These are phyloP conservation scores for Diplogasteroides magnus DNA, from an alignment of 1,140 invertebrate genomes.

Conservation along the genomic window DNA sequence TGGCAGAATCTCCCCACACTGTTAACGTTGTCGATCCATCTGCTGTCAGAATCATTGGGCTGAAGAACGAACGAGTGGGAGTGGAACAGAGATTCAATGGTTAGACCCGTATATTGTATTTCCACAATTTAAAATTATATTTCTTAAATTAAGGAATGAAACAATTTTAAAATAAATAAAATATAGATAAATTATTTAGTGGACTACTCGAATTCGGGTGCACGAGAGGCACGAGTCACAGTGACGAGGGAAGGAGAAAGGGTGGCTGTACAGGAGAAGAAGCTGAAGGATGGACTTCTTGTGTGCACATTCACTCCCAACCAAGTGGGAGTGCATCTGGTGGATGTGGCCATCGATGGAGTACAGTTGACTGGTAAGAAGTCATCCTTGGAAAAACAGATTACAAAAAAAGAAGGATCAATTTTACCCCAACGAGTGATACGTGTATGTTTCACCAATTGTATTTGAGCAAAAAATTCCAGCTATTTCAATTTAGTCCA, in stretches of 20 bases:
- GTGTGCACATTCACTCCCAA: conserved; percentile 46
- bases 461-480: too few species aligned
- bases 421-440: too few species aligned
- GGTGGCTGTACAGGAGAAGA: conserved; percentile 40
- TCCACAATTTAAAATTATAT: too few species aligned
- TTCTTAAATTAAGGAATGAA: too few species aligned
- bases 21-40: conserved; percentile 74
- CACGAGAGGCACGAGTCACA: conserved; percentile 18
- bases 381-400: too few species aligned
- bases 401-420: too few species aligned
- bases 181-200: conserved; percentile 34
- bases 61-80: conserved; percentile 46
- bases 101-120: too few species aligned
- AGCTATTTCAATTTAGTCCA: too few species aligned
- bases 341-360: conserved; percentile 49
- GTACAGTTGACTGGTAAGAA: conserved; percentile 54
- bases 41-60: conserved; percentile 55
- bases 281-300: conserved; percentile 41
- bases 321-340: conserved; percentile 45
- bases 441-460: too few species aligned
- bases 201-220: conserved; percentile 50
- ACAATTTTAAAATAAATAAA: not conserved
- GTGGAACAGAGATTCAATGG: conserved; percentile 49
- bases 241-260: conserved; percentile 26
- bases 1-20: conserved; percentile 81